A percentile compares a stretch with the other conserved stretches of the same genome.
Conservation (phyloP, 2,113 vertebrate species). For the Psilopsiagon aymara region DNA sequence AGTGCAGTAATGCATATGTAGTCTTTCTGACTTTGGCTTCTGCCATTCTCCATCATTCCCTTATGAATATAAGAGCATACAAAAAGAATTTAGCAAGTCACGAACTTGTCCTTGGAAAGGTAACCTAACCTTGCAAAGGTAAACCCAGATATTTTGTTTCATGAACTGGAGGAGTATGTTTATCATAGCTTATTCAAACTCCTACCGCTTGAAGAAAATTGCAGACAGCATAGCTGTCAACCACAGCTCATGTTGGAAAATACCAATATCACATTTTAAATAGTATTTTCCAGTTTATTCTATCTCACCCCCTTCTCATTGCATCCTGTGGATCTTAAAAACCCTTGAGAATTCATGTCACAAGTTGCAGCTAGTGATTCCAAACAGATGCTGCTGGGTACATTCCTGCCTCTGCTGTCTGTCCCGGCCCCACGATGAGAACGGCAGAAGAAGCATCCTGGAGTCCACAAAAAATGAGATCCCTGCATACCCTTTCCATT, state of each 20-base stretch:
- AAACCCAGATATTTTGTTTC: no score
- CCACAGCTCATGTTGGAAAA: fast-evolving
- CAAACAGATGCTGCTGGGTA: background rate
- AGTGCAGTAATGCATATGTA: background rate
- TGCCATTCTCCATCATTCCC: background rate
- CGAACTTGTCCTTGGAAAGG: background rate
- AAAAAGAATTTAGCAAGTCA: background rate
- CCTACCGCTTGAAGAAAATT: no score
- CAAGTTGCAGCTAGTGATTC: background rate
- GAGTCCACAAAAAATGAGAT: fast-evolving
- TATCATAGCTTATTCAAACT: no score
- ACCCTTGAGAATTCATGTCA: background rate
- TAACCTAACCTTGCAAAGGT: background rate
- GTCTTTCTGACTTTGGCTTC: background rate
- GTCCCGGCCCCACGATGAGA: fast-evolving
- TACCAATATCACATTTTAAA: background rate
- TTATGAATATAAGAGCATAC: background rate
- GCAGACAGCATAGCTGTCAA: background rate
- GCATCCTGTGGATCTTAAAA: background rate
- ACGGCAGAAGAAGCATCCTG: background rate
- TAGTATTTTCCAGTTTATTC: background rate
- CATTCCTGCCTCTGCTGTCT: background rate
- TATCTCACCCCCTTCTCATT: background rate
- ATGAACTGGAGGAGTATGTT: no score
- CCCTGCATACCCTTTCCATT: background rate